These are phyloP conservation scores for Ochropacha duplaris DNA, from an alignment of 2,888 invertebrate genomes.

Conservation along the genomic window DNA sequence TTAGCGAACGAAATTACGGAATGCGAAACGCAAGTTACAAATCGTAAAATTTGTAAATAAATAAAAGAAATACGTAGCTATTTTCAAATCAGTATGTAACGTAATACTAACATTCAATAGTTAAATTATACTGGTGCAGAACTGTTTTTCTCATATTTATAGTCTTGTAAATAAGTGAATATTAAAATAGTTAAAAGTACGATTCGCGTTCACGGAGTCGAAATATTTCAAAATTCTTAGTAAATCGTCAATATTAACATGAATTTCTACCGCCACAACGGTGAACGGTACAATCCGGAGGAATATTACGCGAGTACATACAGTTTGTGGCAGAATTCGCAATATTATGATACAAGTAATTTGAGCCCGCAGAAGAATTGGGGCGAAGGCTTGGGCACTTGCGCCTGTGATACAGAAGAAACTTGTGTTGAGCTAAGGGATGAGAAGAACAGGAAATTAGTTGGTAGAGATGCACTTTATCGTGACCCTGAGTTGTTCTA, in stretches of 20 bases:
- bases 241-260: conserved; percentile 19
- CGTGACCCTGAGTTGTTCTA: background rate
- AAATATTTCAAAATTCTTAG: background rate
- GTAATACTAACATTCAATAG: background rate
- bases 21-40: background rate
- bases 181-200: background rate
- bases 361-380: background rate
- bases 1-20: background rate
- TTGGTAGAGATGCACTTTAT: background rate
- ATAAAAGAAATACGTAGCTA: background rate
- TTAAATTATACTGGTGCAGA: background rate
- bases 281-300: conserved; percentile 23
- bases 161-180: background rate
- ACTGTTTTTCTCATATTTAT: background rate
- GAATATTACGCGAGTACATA: conserved; percentile 35
- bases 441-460: background rate
- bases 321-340: conserved; percentile 41
- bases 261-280: conserved; percentile 23
- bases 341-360: conserved; percentile 39
- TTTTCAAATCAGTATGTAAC: background rate
- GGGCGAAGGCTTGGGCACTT: background rate
- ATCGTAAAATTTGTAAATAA: background rate
- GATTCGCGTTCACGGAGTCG: background rate
- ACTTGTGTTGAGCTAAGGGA: background rate
- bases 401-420: background rate